Evolutionary conservation across 2,113 vertebrate species (phyloP), one percentile per base, ranked within the genome.

Genomic region (Ceratotherium simum): DNA sequence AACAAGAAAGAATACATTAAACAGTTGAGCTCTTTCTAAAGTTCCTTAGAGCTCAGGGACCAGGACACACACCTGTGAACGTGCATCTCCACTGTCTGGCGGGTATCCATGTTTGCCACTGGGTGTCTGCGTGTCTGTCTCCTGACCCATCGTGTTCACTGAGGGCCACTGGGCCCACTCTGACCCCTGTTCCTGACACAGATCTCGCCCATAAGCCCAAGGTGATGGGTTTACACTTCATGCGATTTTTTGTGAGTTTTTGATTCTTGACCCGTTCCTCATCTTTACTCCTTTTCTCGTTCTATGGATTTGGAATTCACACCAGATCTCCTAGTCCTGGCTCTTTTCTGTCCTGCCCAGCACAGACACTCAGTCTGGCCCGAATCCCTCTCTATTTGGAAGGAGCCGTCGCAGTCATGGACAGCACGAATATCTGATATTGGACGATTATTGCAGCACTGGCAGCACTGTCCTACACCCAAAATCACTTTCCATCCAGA

Each of bases 1-100:
- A 96, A 98, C 27, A 98, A 96, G 92, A 98, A 97, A 97, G 62
- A 97, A 75, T 78, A 96, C 56, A 97, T 97, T 87, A 97, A 97
- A 96, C 94, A 97, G 83, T 98, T 72, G 48, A 69, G 39, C 4
- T 82, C 76, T 83, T 82, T 51, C 42, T n/a, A 23, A 54, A 70
- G n/a, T 29, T 92, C 67, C 23, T 65, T 48, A 75, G 48, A 69
- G 48, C 4, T 73, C 69, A 33, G 23, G n/a, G 62, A 78, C 8
- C 21, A 42, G 3, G 21, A 80, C 64, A 33, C 12, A 92, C 39
- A 67, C 8, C 3, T 8, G 13, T 25, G 67, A 12, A 36, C 8
- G 69, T 69, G 27, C 1, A 36, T 8, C 29, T 3, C 51, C 36
- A 29, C 31, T 9, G 0, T n/a, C 16, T 46, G 58, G 9, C 4